Conservation (phyloP, 2,797 vertebrate species). For the Alosa sapidissima region DNA sequence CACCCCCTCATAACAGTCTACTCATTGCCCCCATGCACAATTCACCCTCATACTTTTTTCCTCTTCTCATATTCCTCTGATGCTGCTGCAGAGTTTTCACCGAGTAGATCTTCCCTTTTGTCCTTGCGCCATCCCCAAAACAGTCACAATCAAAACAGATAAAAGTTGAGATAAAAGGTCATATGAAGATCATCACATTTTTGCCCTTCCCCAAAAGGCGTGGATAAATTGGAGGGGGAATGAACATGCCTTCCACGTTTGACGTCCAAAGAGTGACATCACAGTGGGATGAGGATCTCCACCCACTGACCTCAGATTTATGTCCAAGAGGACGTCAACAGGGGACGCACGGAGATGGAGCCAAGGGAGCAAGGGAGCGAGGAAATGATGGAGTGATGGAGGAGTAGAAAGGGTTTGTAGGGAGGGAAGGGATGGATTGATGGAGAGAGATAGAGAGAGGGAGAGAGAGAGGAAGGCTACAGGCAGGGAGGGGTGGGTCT, state of each 20-base stretch:
- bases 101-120: neutral
- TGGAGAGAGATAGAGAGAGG: conserved; percentile 41
- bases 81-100: neutral
- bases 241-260: neutral
- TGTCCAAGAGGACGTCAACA: neutral
- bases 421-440: neutral
- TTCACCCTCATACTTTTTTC: neutral
- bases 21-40: neutral
- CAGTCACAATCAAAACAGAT: neutral
- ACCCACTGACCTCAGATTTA: neutral
- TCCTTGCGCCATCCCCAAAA: neutral
- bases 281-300: neutral
- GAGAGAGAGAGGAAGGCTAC: conserved; percentile 40
- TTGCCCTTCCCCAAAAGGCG: neutral
- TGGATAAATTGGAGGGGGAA: neutral
- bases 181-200: neutral
- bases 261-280: conserved; percentile 1
- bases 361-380: neutral
- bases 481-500: neutral
- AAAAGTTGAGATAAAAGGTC: neutral
- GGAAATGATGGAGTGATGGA: neutral
- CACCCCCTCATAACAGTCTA: neutral
- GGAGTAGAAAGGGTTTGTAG: neutral
- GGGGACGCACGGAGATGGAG: neutral
- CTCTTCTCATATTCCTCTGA: neutral